Evolutionary conservation across 23 tunicate species (phyloP), one percentile per base, ranked within the genome.

Genomic region (Corella eumyota): DNA sequence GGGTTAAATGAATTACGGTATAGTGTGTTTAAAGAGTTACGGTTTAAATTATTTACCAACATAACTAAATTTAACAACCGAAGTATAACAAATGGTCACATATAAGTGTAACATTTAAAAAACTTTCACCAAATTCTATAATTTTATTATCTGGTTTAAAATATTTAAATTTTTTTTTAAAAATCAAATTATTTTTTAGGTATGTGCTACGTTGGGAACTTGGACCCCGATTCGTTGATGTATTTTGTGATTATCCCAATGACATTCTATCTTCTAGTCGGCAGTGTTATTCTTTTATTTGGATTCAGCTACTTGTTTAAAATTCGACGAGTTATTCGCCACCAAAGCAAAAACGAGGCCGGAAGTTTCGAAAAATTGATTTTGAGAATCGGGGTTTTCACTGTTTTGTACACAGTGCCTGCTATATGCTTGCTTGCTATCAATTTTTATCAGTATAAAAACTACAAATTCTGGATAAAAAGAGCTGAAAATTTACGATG

Each of bases 201-300:
- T 1, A 7, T 84, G 23, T 84, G 94, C 61, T 75, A 75, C 68
- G 73, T 84, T 50, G 94, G 94, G 19, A 84, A 75, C 44, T 54
- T 75, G 32, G 82, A 84, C 26, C 77, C 69, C 0, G 77, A 75
- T 28, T 45, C 78, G 40, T 56, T 75, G 48, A 53, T 84, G 67
- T 69, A 84, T 56, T 75, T 57, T 66, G 82, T 84, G 50, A 84
- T 84, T 2, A 64, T 84, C 20, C 94, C 94, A 17, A 36, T 75
- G 34, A 58, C 81, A 3, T 62, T 69, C 7, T 84, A 84, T 57
- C 56, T 84, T 54, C 60, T 70, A 32, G 67, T 63, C 29, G 94
- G 94, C 28, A 64, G 78, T 17, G 58, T 76, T 38, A 65, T 78
- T 0, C 67, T 84, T 26, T 50, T 65, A 22, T 37, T 64, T 25